phyloP scores from a whole-genome alignment of 2,888 invertebrate species.

The Orthonevra nobilis region DNA sequence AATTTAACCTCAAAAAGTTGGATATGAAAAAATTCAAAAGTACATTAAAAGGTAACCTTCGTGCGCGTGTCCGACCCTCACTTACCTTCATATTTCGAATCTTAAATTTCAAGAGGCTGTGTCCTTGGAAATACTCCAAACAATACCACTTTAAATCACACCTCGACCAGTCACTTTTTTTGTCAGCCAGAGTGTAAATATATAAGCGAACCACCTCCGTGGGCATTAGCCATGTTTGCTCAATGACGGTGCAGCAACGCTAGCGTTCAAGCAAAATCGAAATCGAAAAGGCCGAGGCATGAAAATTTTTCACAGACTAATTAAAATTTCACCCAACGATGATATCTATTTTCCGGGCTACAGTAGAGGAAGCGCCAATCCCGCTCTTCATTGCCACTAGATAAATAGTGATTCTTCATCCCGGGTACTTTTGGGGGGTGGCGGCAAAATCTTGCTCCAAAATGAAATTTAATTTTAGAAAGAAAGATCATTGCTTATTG shows the following conservation, averaged over 20 bases:
- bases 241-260: constrained; percentile 42
- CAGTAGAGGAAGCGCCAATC: background rate
- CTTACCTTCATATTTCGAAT: too few relatives aligned
- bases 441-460: constrained; percentile 19
- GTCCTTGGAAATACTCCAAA: too few relatives aligned
- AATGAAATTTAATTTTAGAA: constrained; percentile 68
- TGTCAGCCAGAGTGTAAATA: constrained; percentile 17
- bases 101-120: too few relatives aligned
- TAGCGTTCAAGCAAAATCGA: constrained; percentile 34
- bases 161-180: background rate
- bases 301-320: constrained; percentile 64
- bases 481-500: constrained; percentile 61
- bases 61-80: too few relatives aligned
- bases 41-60: too few relatives aligned
- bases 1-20: too few relatives aligned
- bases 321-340: constrained; percentile 64
- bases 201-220: background rate
- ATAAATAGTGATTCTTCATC: too few relatives aligned
- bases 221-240: constrained; percentile 49
- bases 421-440: constrained; percentile 5
- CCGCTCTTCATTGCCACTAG: too few relatives aligned
- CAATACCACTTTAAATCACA: too few relatives aligned
- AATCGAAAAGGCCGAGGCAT: constrained; percentile 22
- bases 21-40: too few relatives aligned
- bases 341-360: constrained; percentile 11